Evolutionary conservation across 2,888 invertebrate species (phyloP).

Genomic region (Ditula angustiorana): DNA sequence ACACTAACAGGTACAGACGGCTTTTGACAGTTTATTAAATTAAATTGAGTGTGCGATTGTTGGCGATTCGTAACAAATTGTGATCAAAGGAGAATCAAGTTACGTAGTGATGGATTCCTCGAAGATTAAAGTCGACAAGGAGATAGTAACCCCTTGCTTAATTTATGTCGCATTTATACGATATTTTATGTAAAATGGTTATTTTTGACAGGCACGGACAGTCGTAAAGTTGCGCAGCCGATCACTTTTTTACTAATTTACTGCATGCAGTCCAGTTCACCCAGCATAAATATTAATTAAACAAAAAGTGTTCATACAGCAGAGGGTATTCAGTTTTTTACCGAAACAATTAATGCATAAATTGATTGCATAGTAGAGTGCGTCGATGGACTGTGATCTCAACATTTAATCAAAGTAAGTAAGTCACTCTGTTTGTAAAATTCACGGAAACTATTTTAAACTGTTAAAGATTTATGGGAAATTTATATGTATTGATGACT

Average conservation of each 20-base stretch:
- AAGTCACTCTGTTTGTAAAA: not conserved
- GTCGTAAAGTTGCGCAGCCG: not conserved
- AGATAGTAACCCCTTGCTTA: constrained; percentile 27
- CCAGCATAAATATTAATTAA: constrained; percentile 55
- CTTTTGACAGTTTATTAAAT: constrained; percentile 80
- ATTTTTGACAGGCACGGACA: not conserved
- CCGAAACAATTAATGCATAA: constrained; percentile 41
- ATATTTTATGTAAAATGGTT: not conserved
- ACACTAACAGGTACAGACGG: constrained; percentile 80
- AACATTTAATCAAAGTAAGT: constrained; percentile 47
- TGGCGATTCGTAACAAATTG: constrained; percentile 52
- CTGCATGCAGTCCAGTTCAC: not conserved
- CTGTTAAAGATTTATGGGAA: too few relatives aligned
- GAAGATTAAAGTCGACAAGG: constrained; percentile 32
- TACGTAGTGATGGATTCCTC: constrained; percentile 27
- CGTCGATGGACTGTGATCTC: not conserved
- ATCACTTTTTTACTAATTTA: not conserved
- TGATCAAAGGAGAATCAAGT: constrained; percentile 29
- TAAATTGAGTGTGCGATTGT: constrained; percentile 69
- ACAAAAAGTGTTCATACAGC: constrained; percentile 61
- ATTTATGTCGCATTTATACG: constrained; percentile 2
- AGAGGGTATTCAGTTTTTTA: constrained; percentile 55
- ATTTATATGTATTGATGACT: too few relatives aligned
- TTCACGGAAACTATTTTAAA: too few relatives aligned
- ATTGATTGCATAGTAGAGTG: not conserved